Conservation (phyloP, 2,888 invertebrate genomes). For the Aphidius colemani region DNA sequence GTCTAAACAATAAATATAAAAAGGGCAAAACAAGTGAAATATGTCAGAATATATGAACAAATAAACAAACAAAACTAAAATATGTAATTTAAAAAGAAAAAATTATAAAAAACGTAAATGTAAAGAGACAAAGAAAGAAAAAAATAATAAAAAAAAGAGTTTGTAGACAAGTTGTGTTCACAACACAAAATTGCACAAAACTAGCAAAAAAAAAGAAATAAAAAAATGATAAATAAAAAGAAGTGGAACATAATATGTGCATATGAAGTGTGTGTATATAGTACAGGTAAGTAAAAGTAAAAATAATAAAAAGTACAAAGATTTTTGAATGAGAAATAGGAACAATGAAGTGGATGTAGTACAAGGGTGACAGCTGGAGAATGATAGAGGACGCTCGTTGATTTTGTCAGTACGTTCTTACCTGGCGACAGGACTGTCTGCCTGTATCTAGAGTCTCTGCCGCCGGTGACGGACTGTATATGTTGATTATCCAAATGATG, state of each 20-base stretch:
- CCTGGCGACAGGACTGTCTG: slow-evolving; percentile 41
- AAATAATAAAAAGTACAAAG: not conserved
- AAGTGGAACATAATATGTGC: not conserved
- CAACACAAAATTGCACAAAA: no score
- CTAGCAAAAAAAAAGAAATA: not conserved
- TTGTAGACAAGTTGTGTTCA: no score
- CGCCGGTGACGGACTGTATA: slow-evolving; percentile 34
- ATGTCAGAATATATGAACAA: no score
- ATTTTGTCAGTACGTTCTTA: slow-evolving; percentile 31
- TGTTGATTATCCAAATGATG: slow-evolving; percentile 39
- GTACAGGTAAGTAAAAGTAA: slow-evolving; percentile 16
- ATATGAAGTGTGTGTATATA: not conserved
- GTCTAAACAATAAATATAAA: no score
- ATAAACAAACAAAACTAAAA: no score
- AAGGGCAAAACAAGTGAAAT: no score
- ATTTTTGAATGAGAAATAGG: not conserved
- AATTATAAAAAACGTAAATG: no score
- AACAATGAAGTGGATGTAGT: not conserved
- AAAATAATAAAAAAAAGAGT: no score
- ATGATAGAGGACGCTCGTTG: no score
- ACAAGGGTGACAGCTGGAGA: slow-evolving; percentile 18
- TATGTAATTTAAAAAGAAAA: no score
- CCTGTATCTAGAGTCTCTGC: slow-evolving; percentile 38
- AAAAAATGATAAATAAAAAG: not conserved
- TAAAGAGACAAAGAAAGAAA: no score